phyloP scores from a whole-genome alignment of 35 echinoderm and acorn worm genomes.

The Hemicentrotus pulcherrimus region DNA sequence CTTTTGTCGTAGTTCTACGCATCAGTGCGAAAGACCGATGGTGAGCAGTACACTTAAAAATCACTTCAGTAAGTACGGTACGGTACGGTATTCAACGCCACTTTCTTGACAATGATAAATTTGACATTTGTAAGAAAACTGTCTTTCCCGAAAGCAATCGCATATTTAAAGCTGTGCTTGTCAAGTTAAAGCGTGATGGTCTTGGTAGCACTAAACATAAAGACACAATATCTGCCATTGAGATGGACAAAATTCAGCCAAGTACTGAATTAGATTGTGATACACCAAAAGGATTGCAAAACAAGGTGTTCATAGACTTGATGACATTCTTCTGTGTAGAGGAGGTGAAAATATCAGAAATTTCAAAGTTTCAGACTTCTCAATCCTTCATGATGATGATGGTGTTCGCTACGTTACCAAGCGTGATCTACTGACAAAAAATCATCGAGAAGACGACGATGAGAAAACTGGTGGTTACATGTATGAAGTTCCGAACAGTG shows the following conservation, averaged over 20 bases:
- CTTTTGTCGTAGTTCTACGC: background rate
- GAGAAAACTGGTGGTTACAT: constrained; percentile 20
- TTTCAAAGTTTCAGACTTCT: constrained; percentile 24
- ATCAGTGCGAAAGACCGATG: background rate
- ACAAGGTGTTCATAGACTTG: background rate
- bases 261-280: background rate
- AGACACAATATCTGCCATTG: background rate
- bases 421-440: constrained; percentile 31
- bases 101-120: background rate
- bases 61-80: background rate
- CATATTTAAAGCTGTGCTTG: background rate
- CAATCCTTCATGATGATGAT: constrained; percentile 19
- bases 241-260: constrained; percentile 36
- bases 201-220: constrained; percentile 36
- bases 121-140: constrained; percentile 40
- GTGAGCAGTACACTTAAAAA: constrained; percentile 4
- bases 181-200: background rate
- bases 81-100: constrained; percentile 15
- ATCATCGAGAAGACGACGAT: constrained; percentile 7
- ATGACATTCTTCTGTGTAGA: constrained; percentile 24
- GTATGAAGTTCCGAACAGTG: background rate
- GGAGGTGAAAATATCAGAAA: constrained; percentile 5
- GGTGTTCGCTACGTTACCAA: constrained; percentile 21
- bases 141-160: background rate
- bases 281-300: background rate